Evolutionary conservation across 2,113 vertebrate genomes (phyloP), one percentile per base, ranked within the genome.

Genomic region (Petrocephalus zakoni): DNA sequence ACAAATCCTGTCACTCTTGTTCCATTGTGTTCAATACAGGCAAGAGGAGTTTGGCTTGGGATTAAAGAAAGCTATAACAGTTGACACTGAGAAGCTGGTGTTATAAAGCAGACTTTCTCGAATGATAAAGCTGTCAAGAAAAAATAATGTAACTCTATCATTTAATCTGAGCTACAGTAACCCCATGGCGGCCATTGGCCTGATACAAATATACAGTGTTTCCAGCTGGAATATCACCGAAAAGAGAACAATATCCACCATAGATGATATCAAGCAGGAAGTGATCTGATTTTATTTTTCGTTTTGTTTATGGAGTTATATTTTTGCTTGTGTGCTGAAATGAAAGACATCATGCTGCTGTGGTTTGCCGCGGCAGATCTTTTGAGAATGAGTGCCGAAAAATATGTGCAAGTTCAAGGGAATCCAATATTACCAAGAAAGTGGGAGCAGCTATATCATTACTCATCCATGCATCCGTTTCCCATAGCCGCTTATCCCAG

Each of bases 81-180:
- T 52, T 85, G 82, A 85, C 82, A 85, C 10, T 52, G n/a, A 84
- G 42, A 49, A 29, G 72, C 46, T 84, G 81, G 37, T 25, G 52
- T 52, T 22, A 85, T 85, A 52, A 84, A 78, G 72, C 72, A 37
- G 72, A 78, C 72, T 42, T 78, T 29, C 72, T 85, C 84, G 53
- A 37, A 85, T 86, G 83, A 86, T 34, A 55, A 58, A 86, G 88
- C 64, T 78, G 29, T 42, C 61, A 58, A 47, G 68, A 88, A 86
- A 85, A 86, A 89, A 88, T 81, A 89, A 90, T 91, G 86, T 85
- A 87, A 25, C 83, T 92, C 90, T 91, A 92, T 92, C 87, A 87
- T 75, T 52, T 91, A 90, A 89, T 84, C 86, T 64, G 85, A 81
- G 52, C 64, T 34, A 46, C 75, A 89, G 86, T 86, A 90, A 90